Percentiles rank a stretch among this genome's conserved stretches.
Evolutionary conservation across 2,797 vertebrate genomes (phyloP).

Genomic region (Siniperca scherzeri): DNA sequence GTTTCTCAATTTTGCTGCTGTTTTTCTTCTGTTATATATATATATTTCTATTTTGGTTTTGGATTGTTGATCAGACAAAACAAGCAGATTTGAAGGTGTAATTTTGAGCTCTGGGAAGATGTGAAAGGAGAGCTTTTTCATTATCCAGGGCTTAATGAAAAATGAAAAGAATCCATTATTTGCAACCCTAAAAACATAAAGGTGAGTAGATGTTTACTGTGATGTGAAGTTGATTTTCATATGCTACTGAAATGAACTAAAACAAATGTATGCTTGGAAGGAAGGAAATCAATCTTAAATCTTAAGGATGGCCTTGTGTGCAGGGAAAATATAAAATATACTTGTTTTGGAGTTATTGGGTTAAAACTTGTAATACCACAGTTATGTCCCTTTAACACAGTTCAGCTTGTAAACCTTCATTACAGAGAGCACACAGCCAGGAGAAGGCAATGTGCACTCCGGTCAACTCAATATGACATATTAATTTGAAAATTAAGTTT

Average conservation of each 20-base stretch:
- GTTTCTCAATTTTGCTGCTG: not conserved
- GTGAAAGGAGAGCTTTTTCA: not conserved
- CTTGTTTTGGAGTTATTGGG: not conserved
- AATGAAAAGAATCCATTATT: not conserved
- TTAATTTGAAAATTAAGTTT: not conserved
- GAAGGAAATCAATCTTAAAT: not conserved
- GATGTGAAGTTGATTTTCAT: not conserved
- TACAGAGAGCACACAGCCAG: not conserved
- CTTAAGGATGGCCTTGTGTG: not conserved
- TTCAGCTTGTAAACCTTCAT: not conserved
- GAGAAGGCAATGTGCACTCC: not conserved
- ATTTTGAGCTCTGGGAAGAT: not conserved
- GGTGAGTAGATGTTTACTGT: not conserved
- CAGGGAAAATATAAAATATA: not conserved
- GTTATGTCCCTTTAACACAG: no score
- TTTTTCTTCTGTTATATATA: not conserved
- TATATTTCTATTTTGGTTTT: not conserved
- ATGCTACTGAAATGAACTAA: not conserved
- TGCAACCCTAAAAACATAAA: not conserved
- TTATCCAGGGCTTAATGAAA: not conserved
- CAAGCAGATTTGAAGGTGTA: not conserved
- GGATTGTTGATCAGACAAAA: not conserved
- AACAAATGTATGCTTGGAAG: no score
- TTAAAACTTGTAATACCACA: not conserved
- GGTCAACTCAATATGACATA: not conserved